Conservation (phyloP, 1,140 invertebrate species). For the Thalassaphorura encarpata region DNA sequence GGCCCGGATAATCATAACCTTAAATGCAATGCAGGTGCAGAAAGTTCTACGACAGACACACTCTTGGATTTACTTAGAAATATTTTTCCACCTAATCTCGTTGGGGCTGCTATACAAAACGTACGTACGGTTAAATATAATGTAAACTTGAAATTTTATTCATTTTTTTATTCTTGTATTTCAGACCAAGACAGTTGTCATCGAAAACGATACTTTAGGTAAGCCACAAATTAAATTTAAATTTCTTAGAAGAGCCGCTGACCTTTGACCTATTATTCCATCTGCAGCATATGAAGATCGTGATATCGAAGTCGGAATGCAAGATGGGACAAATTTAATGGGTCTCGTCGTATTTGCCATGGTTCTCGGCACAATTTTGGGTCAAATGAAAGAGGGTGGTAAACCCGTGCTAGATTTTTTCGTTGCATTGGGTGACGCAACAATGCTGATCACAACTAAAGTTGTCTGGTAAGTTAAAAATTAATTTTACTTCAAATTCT, state of each 20-base stretch:
- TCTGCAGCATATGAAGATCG: neutral
- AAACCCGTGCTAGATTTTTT: conserved; percentile 17
- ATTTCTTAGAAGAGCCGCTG: too few species aligned
- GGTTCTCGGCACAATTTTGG: conserved; percentile 9
- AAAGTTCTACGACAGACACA: conserved; percentile 47
- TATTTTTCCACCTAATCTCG: conserved; percentile 80
- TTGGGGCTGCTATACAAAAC: conserved; percentile 62
- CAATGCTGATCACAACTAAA: conserved; percentile 14
- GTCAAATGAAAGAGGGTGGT: conserved; percentile 7
- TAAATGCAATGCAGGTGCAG: conserved; percentile 29
- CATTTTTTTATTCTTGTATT: neutral
- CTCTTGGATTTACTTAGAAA: conserved; percentile 65
- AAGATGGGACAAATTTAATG: conserved; percentile 14
- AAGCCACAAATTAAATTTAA: neutral
- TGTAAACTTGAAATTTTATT: neutral
- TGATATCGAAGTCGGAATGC: neutral
- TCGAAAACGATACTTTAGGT: neutral
- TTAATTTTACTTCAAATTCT: neutral
- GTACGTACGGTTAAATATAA: conserved; percentile 3
- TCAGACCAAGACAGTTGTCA: neutral
- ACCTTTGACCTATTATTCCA: too few species aligned
- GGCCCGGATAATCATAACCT: too few species aligned
- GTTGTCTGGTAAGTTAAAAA: conserved; percentile 15
- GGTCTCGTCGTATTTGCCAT: conserved; percentile 17
- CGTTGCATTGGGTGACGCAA: conserved; percentile 3